Evolutionary conservation across 2,797 vertebrate genomes (phyloP).

Genomic region (Sylvilagus floridanus): DNA sequence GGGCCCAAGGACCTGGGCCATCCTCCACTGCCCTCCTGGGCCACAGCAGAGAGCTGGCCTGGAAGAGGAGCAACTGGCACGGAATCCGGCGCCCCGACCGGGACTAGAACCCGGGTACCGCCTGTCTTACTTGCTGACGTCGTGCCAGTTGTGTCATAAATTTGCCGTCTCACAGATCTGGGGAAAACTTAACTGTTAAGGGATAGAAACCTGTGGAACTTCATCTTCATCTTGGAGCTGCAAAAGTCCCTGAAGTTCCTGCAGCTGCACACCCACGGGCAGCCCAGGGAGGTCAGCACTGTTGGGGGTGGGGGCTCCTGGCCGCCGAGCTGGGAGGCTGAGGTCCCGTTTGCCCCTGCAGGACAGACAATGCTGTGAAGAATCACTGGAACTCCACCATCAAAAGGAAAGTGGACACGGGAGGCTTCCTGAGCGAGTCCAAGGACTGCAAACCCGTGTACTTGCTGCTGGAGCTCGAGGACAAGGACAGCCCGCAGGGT

Average conservation of each 20-base stretch:
- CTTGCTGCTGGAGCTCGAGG: slow-evolving; percentile 87
- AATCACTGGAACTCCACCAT: slow-evolving; percentile 99
- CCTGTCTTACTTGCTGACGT: not conserved
- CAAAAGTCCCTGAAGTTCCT: not conserved
- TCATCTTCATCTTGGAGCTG: not conserved
- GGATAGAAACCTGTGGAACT: not conserved
- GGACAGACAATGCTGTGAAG: slow-evolving; percentile 99
- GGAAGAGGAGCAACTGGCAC: too few relatives aligned
- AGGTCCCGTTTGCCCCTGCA: slow-evolving; percentile 76
- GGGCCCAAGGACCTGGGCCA: too few relatives aligned
- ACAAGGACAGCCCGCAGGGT: slow-evolving; percentile 83
- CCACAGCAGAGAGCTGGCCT: too few relatives aligned
- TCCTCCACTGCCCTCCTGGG: too few relatives aligned
- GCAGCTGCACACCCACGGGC: not conserved
- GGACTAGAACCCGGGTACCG: too few relatives aligned
- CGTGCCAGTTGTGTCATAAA: not conserved
- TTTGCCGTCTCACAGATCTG: not conserved
- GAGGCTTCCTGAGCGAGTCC: slow-evolving; percentile 91
- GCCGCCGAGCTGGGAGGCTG: fast-evolving
- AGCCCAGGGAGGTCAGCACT: not conserved
- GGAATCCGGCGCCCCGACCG: too few relatives aligned
- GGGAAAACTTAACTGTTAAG: not conserved
- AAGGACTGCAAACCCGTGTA: slow-evolving; percentile 87
- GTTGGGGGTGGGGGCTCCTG: fast-evolving
- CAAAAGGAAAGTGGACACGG: slow-evolving; percentile 96